These are phyloP conservation scores for Maniola jurtina DNA, from an alignment of 1,140 invertebrate genomes.

Conservation along the genomic window DNA sequence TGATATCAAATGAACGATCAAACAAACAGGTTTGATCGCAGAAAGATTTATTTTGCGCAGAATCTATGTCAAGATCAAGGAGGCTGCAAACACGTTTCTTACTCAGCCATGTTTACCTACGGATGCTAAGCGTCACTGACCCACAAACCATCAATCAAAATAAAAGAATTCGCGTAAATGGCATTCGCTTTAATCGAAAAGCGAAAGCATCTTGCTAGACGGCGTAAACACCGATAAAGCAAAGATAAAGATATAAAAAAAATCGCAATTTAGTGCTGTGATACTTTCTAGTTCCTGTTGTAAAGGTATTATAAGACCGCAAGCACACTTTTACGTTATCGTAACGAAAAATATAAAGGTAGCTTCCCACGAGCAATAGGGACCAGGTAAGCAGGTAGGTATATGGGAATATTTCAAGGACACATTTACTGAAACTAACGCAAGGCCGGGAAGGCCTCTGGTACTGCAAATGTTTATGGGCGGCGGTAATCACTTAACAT, in stretches of 20 bases:
- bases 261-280: background rate
- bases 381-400: too few relatives aligned
- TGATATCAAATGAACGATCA: slow-evolving; percentile 40
- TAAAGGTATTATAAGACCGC: background rate
- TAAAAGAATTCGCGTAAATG: slow-evolving; percentile 18
- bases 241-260: slow-evolving; percentile 7
- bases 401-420: too few relatives aligned
- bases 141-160: slow-evolving; percentile 43
- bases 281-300: slow-evolving; percentile 14
- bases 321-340: background rate
- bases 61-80: slow-evolving; percentile 73
- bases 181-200: slow-evolving; percentile 14
- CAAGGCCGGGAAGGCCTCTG: too few relatives aligned
- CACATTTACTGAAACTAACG: too few relatives aligned
- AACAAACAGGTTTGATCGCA: slow-evolving; percentile 55
- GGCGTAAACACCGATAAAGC: slow-evolving; percentile 10
- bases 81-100: slow-evolving; percentile 52
- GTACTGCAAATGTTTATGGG: too few relatives aligned
- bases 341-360: too few relatives aligned
- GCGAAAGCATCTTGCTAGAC: slow-evolving; percentile 17
- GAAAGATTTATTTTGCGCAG: slow-evolving; percentile 56
- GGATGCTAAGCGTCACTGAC: slow-evolving; percentile 48
- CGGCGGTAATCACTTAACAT: too few relatives aligned
- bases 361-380: too few relatives aligned
- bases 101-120: slow-evolving; percentile 53